Evolutionary conservation across 2,888 invertebrate species (phyloP), one percentile per base, ranked within the genome.

Genomic region (Ormyrus labotus): DNA sequence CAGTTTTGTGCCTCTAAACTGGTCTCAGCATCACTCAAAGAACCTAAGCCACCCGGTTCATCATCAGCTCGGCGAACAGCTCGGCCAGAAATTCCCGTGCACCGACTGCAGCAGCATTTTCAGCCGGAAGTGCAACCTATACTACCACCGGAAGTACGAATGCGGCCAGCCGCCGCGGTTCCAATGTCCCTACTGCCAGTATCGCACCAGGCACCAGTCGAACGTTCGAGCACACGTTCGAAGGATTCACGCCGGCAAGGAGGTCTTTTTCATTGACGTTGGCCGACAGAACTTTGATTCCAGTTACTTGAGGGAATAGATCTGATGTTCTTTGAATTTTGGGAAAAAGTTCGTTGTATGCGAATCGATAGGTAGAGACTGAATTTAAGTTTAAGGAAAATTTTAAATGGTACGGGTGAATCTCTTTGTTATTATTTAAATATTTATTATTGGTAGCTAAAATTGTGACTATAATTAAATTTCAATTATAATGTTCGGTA

Each of bases 51-150:
- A 70, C 6, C 5, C 13, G 7, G 34, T 13, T 7, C 69, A 48
- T 6, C 70, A 60, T 10, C 60, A 48, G 65, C 64, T 57, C 6
- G 10, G 61, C 0, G 34, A 34, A 34, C 19, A 51, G 7, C 34
- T 57, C 58, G 45, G 58, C 6, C 34, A 78, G 34, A n/a, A 19
- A 2, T 89, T 87, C 64, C 82, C 87, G 9, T 89, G 89, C 78
- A 85, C 84, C 45, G 87, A 86, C 81, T 90, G 90, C 81, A 86
- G 86, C 76, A 88, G 88, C 77, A 84, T 86, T 19, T 90, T 90
- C 83, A 89, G 87, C 19, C 85, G 89, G 50, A 88, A 87, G 78
- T 87, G 88, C 85, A 90, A 90, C 85, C 85, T 88, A 50, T 88
- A 87, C 19, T 76, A 80, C 11, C 82, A 82, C 11, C 72, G 68